phyloP scores from a whole-genome alignment of 2,888 invertebrate genomes.

The Dasypolia templi region DNA sequence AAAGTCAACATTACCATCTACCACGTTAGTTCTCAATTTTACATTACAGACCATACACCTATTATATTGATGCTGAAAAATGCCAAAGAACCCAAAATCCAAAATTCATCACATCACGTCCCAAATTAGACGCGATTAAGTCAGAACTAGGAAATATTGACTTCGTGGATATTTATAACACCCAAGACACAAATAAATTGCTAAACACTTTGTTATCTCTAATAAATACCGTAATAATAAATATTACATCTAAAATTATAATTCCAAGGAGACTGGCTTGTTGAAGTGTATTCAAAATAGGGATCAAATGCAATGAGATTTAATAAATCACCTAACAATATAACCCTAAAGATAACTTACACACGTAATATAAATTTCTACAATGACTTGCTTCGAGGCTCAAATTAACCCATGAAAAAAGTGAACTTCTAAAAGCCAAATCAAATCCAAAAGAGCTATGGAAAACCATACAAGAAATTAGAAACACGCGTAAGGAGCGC shows the following conservation, averaged over 20 bases:
- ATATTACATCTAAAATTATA: not conserved
- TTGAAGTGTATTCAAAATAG: not conserved
- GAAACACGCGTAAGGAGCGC: too few species aligned
- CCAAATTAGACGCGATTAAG: not conserved
- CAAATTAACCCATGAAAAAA: too few species aligned
- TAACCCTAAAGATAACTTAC: too few species aligned
- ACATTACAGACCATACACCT: constrained; percentile 6
- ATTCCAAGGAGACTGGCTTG: not conserved
- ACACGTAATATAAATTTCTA: too few species aligned
- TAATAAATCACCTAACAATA: too few species aligned
- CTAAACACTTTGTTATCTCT: not conserved
- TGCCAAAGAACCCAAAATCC: too few species aligned
- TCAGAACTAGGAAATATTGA: not conserved
- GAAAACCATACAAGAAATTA: too few species aligned
- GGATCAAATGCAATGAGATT: not conserved
- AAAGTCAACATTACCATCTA: not conserved
- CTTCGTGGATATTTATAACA: not conserved
- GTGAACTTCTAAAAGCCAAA: too few species aligned
- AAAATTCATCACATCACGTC: not conserved
- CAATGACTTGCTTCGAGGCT: too few species aligned
- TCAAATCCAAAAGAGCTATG: too few species aligned
- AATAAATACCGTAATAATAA: not conserved
- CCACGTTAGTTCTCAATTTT: not conserved
- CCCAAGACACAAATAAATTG: not conserved
- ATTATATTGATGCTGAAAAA: not conserved